Evolutionary conservation across 2,113 vertebrate species (phyloP), one percentile per base, ranked within the genome.

Genomic region (Conger conger): DNA sequence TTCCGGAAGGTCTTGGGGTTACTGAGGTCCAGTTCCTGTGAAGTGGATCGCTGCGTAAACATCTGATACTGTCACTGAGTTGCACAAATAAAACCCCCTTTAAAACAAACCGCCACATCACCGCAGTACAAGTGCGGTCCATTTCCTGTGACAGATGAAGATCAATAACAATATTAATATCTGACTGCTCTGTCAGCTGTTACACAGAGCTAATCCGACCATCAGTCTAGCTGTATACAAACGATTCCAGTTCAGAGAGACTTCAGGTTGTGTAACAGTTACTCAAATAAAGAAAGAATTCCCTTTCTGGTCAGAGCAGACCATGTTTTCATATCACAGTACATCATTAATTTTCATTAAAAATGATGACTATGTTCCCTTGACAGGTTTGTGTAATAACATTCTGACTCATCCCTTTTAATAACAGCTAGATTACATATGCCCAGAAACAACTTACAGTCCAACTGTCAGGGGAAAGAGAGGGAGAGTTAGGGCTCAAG

Each of bases 1-100:
- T 99, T 98, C 87, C 98, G 96, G 93, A 99, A 99, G 0, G 98
- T 99, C 91, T 98, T 98, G 38, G 97, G 96, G 91, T 97, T 98
- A 1, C 88, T 97, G 84, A 99, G 96, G 92, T 99, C 98, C 86
- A 99, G 91, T 84, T 99, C 98, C 98, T 99, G 93, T 50, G 92
- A 33, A n/a, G 88, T 27, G 83, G 79, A 84, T 60, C 27, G 33
- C 23, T 73, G 36, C 30, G n/a, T 73, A 73, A 73, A 73, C n/a
- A n/a, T 33, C 68, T 33, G 16, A 73, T 68, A n/a, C 15, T 68
- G 60, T 68, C 27, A 4, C 27, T 68, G 17, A 57, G 16, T 57
- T 16, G 15, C 4, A 23, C 23, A 63, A 27, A 63, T 6, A 23
- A 27, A 63, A 4, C 23, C 45, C 45, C 45, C 45, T 50, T 50